Conservation (phyloP, 64 coral and sea anemone genomes). For the Orbicella faveolata region DNA sequence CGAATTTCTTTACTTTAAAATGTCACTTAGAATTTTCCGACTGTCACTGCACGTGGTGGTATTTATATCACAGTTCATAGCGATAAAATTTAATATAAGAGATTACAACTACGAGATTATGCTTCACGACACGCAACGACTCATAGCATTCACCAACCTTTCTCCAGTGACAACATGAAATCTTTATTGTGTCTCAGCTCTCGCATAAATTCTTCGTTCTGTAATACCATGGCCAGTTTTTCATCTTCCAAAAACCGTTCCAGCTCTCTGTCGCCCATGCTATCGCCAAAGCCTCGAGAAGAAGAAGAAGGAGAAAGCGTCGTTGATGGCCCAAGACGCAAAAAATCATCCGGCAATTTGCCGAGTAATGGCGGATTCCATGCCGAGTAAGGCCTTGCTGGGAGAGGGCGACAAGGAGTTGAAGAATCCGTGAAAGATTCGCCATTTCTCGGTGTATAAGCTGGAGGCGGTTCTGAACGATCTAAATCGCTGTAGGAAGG, state of each 20-base stretch:
- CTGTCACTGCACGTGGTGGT: no score
- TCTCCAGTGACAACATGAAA: conserved; percentile 86
- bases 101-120: not conserved
- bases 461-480: conserved; percentile 82
- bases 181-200: conserved; percentile 75
- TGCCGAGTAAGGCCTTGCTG: conserved; percentile 54
- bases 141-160: conserved; percentile 43
- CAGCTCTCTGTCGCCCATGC: conserved; percentile 58
- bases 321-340: conserved; percentile 61
- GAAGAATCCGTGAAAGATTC: not conserved
- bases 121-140: not conserved
- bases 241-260: conserved; percentile 86
- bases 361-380: conserved; percentile 97
- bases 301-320: not conserved
- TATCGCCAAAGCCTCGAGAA: not conserved
- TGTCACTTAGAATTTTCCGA: not conserved
- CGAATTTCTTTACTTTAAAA: not conserved
- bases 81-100: not conserved
- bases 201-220: conserved; percentile 90
- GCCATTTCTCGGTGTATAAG: conserved; percentile 83
- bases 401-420: conserved; percentile 47
- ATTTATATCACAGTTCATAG: no score
- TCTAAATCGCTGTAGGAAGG: conserved; percentile 68
- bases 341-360: conserved; percentile 83
- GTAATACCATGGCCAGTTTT: conserved; percentile 82